A percentile compares a stretch with the other conserved stretches of the same genome.
Conservation (phyloP, 2,888 invertebrate species). For the Drosophila histrio region DNA sequence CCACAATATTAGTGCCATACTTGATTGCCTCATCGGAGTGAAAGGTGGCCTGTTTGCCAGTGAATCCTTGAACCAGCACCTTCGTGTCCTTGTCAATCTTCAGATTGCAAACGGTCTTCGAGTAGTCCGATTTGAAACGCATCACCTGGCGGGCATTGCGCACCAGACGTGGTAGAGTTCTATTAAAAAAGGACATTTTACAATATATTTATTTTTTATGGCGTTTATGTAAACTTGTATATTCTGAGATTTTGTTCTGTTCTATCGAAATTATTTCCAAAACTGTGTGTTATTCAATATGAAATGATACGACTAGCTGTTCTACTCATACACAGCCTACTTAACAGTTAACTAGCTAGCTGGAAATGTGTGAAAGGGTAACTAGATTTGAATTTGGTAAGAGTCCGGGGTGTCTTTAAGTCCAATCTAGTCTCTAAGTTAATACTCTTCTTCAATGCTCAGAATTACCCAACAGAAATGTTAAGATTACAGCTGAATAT, state of each 20-base stretch:
- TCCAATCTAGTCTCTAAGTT: not conserved
- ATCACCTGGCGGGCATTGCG: not conserved
- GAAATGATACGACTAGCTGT: not conserved
- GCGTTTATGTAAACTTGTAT: not conserved
- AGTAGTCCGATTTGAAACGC: constrained; percentile 53
- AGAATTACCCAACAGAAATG: too few relatives aligned
- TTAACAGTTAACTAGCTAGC: not conserved
- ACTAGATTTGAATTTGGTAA: not conserved
- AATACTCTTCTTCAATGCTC: too few relatives aligned
- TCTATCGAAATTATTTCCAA: constrained; percentile 39
- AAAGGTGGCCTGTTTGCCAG: constrained; percentile 98
- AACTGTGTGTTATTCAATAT: constrained; percentile 10
- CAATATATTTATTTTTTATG: not conserved
- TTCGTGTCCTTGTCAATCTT: constrained; percentile 92
- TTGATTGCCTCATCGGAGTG: constrained; percentile 97
- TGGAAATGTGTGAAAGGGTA: not conserved
- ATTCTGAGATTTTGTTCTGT: constrained; percentile 43
- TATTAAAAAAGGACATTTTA: constrained; percentile 20
- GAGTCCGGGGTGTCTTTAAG: not conserved
- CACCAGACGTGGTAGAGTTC: not conserved
- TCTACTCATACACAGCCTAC: not conserved
- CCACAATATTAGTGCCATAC: constrained; percentile 97
- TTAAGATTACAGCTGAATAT: too few relatives aligned
- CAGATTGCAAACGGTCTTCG: constrained; percentile 87
- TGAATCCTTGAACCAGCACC: constrained; percentile 98